Percentiles rank a stretch among this genome's conserved stretches.
phyloP scores from a whole-genome alignment of 30 jellyfish, hydroid and myxozoan species.

The Hydra vulgaris region DNA sequence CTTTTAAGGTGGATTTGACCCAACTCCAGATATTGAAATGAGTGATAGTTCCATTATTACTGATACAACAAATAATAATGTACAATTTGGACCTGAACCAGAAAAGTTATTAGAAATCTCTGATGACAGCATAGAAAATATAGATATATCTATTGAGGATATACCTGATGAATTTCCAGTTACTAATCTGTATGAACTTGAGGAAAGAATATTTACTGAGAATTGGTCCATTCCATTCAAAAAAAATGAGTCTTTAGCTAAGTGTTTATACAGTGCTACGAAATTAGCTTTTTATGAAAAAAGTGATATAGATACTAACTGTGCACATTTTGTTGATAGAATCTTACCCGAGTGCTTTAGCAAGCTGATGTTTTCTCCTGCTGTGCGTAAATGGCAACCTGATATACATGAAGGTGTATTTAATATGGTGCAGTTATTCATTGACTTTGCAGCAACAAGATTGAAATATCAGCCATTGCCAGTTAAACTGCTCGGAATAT shows the following conservation, averaged over 20 bases:
- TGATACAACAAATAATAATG: slow-evolving; percentile 11
- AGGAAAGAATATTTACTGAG: slow-evolving; percentile 66
- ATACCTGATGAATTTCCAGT: slow-evolving; percentile 85
- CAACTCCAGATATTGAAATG: slow-evolving; percentile 64
- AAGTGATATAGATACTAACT: slow-evolving; percentile 55
- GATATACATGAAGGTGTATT: slow-evolving; percentile 88
- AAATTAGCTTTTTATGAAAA: slow-evolving; percentile 47
- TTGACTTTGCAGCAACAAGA: slow-evolving; percentile 77
- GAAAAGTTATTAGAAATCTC: slow-evolving; percentile 20
- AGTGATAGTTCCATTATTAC: slow-evolving; percentile 29
- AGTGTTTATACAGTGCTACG: slow-evolving; percentile 73
- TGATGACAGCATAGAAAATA: slow-evolving; percentile 16
- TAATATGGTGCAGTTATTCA: slow-evolving; percentile 56
- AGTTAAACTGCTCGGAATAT: slow-evolving; percentile 24
- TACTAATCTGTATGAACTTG: slow-evolving; percentile 67
- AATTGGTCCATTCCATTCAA: slow-evolving; percentile 93
- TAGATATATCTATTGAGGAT: slow-evolving; percentile 44
- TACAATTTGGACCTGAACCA: background rate
- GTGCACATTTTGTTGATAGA: slow-evolving; percentile 57
- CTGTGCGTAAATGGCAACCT: slow-evolving; percentile 69
- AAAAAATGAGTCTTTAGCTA: slow-evolving; percentile 77
- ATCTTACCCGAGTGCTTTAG: slow-evolving; percentile 77
- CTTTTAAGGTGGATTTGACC: slow-evolving; percentile 25
- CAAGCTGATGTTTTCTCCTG: slow-evolving; percentile 68
- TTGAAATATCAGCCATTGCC: slow-evolving; percentile 51